phyloP scores from a whole-genome alignment of 1,140 invertebrate species.

The Popillia japonica region DNA sequence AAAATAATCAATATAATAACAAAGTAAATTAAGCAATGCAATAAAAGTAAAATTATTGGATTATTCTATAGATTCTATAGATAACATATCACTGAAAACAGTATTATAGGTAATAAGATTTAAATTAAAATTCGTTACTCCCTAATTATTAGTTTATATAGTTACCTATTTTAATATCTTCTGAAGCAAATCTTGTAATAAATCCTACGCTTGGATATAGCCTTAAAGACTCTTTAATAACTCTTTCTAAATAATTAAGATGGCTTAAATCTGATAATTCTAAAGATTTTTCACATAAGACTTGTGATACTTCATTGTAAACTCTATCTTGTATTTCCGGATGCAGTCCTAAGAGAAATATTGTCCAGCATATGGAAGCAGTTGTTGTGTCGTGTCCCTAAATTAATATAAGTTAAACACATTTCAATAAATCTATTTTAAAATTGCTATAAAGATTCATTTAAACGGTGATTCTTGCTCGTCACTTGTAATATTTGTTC shows the following conservation, averaged over 20 bases:
- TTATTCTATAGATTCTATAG: too few relatives aligned
- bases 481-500: too few relatives aligned
- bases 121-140: too few relatives aligned
- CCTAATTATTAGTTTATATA: background rate
- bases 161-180: conserved; percentile 65
- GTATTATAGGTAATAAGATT: too few relatives aligned
- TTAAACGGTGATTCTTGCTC: too few relatives aligned
- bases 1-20: too few relatives aligned
- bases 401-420: background rate
- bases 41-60: too few relatives aligned
- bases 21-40: too few relatives aligned
- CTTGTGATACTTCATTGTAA: conserved; percentile 62
- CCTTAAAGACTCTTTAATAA: conserved; percentile 72
- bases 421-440: background rate
- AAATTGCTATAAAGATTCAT: background rate
- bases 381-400: conserved; percentile 37
- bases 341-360: conserved; percentile 31
- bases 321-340: conserved; percentile 65
- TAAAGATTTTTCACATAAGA: conserved; percentile 26
- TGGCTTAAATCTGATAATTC: conserved; percentile 66
- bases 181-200: conserved; percentile 66
- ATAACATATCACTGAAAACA: too few relatives aligned
- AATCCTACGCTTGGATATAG: conserved; percentile 75
- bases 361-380: conserved; percentile 27
- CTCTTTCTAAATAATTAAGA: conserved; percentile 73